These are phyloP conservation scores for Mystacides longicornis DNA, from an alignment of 2,888 invertebrate genomes.

Conservation along the genomic window DNA sequence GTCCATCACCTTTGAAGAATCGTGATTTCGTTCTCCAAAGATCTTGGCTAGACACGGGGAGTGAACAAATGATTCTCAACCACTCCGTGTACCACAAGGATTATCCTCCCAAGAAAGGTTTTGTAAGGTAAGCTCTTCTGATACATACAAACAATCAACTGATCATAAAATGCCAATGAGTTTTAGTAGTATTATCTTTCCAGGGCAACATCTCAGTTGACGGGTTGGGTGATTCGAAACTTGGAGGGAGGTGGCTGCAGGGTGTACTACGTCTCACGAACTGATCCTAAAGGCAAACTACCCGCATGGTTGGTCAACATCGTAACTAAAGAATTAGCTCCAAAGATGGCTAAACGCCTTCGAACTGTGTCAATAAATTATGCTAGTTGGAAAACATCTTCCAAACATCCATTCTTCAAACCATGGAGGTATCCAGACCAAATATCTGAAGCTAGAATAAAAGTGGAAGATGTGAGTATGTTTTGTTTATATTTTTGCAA, in stretches of 20 bases:
- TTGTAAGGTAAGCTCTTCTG: slow-evolving; percentile 55
- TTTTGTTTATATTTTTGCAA: not conserved
- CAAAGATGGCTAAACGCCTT: slow-evolving; percentile 75
- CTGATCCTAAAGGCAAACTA: slow-evolving; percentile 80
- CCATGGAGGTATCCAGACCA: slow-evolving; percentile 89
- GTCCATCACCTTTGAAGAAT: slow-evolving; percentile 80
- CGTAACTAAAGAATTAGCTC: slow-evolving; percentile 78
- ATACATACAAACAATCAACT: no score
- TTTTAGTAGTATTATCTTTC: slow-evolving; percentile 19
- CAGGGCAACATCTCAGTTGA: slow-evolving; percentile 55
- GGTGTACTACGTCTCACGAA: slow-evolving; percentile 82
- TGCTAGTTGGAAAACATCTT: slow-evolving; percentile 69
- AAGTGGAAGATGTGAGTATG: slow-evolving; percentile 58
- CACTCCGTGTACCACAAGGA: slow-evolving; percentile 86
- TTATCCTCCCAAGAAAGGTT: slow-evolving; percentile 76
- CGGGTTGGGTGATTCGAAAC: slow-evolving; percentile 62
- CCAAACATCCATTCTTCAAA: slow-evolving; percentile 66
- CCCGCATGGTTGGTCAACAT: slow-evolving; percentile 88
- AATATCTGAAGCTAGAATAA: slow-evolving; percentile 63
- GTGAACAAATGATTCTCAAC: slow-evolving; percentile 81
- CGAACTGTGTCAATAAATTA: slow-evolving; percentile 78
- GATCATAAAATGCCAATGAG: not conserved
- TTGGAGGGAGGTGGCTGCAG: slow-evolving; percentile 41
- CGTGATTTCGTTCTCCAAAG: slow-evolving; percentile 88
- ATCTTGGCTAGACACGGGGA: slow-evolving; percentile 82